Conservation (phyloP, 30 jellyfish, hydroid and myxozoan species). For the Aurelia sp. region DNA sequence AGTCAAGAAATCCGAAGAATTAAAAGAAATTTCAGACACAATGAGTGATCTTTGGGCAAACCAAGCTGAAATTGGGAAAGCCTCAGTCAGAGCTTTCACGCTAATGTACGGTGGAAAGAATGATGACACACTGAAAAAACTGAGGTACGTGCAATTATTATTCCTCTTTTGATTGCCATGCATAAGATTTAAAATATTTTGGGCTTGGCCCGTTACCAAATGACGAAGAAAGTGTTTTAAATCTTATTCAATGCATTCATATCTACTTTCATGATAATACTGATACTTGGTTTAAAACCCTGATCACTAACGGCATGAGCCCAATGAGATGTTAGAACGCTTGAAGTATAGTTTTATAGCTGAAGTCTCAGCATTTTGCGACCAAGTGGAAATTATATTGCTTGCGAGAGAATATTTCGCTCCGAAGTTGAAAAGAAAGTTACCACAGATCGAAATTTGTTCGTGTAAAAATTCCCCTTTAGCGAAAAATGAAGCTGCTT, state of each 20-base stretch:
- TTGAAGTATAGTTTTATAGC: too few relatives aligned
- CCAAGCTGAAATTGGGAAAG: constrained; percentile 44
- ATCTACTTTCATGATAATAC: background rate
- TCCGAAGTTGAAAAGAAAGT: too few relatives aligned
- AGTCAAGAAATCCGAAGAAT: constrained; percentile 36
- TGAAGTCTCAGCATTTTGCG: too few relatives aligned
- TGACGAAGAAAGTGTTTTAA: constrained; percentile 12
- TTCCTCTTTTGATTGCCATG: constrained; percentile 18
- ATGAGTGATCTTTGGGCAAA: constrained; percentile 66
- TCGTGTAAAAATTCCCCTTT: too few relatives aligned
- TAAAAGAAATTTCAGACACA: too few relatives aligned
- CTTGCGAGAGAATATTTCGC: too few relatives aligned
- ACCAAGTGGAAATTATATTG: too few relatives aligned
- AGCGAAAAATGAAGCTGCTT: too few relatives aligned
- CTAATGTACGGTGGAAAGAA: constrained; percentile 55
- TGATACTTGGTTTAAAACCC: too few relatives aligned
- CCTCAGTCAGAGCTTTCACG: constrained; percentile 42
- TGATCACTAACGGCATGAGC: too few relatives aligned
- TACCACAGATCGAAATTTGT: too few relatives aligned
- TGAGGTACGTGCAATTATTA: constrained; percentile 23
- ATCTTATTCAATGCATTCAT: constrained; percentile 29
- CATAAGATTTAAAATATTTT: constrained; percentile 22
- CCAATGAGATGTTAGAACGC: too few relatives aligned
- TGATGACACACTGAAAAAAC: constrained; percentile 23
- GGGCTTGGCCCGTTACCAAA: constrained; percentile 3